phyloP scores from a whole-genome alignment of 2,888 invertebrate species.

The Venustoraphidia nigricollis region DNA sequence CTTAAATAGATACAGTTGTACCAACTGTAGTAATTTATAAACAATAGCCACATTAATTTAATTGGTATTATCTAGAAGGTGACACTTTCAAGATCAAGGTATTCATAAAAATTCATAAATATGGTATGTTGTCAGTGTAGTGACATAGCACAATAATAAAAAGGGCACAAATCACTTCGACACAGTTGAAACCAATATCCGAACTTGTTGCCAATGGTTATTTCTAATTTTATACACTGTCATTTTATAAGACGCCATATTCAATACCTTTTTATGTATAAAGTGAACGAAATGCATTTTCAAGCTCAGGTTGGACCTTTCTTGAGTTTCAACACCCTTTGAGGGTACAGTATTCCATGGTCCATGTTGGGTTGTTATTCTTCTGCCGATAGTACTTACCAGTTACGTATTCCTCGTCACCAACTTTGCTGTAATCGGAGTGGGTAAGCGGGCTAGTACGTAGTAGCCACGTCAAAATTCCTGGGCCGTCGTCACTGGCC shows the following conservation, averaged over 20 bases:
- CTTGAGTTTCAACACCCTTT: slow-evolving; percentile 7
- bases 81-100: too few relatives aligned
- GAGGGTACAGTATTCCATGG: slow-evolving; percentile 19
- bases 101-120: too few relatives aligned
- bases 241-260: slow-evolving; percentile 31
- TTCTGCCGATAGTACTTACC: slow-evolving; percentile 63
- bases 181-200: slow-evolving; percentile 2
- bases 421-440: slow-evolving; percentile 85
- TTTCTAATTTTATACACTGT: slow-evolving; percentile 24
- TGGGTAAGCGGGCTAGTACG: slow-evolving; percentile 86
- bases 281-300: neutral
- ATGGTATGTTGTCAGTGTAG: neutral
- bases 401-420: slow-evolving; percentile 93
- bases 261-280: slow-evolving; percentile 27
- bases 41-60: slow-evolving; percentile 26
- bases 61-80: too few relatives aligned
- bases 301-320: slow-evolving; percentile 2
- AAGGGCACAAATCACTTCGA: neutral
- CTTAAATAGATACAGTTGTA: slow-evolving; percentile 17
- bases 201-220: slow-evolving; percentile 2
- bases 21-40: slow-evolving; percentile 6
- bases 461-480: slow-evolving; percentile 85
- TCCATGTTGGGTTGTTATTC: slow-evolving; percentile 40
- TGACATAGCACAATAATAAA: slow-evolving; percentile 1
- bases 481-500: slow-evolving; percentile 72